phyloP scores from a whole-genome alignment of 2,797 vertebrate species.

The Hypotaenidia okinawae region DNA sequence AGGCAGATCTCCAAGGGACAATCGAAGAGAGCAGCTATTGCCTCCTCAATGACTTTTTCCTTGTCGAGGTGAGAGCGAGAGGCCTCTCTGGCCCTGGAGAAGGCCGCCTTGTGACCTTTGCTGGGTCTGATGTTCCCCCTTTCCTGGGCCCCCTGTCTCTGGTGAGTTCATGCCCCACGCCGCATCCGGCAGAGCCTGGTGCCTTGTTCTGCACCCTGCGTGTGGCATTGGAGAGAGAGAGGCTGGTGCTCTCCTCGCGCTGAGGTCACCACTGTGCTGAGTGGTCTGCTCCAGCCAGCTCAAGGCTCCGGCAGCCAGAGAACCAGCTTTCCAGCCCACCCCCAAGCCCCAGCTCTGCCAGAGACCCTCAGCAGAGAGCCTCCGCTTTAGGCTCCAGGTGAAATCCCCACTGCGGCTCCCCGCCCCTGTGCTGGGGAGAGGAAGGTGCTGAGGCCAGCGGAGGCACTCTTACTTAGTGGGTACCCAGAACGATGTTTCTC shows the following conservation, averaged over 20 bases:
- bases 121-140: neutral
- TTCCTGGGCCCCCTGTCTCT: neutral
- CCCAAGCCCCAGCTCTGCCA: neutral
- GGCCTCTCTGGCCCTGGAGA: neutral
- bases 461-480: neutral
- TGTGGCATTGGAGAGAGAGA: neutral
- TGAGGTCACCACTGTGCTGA: no score
- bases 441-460: neutral
- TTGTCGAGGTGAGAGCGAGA: constrained; percentile 66
- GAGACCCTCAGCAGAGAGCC: neutral
- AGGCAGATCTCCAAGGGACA: constrained; percentile 21
- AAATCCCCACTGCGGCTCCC: no score
- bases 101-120: neutral
- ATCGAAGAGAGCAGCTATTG: constrained; percentile 56
- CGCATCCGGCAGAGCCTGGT: no score
- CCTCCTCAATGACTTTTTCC: constrained; percentile 71
- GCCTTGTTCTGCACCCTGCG: no score
- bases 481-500: neutral
- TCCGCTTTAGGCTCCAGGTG: neutral
- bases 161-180: no score
- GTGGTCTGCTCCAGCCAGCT: neutral
- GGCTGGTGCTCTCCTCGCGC: neutral
- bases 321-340: neutral
- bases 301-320: neutral
- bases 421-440: neutral